phyloP scores from a whole-genome alignment of 2,113 vertebrate species.

The Oophaga pumilio region DNA sequence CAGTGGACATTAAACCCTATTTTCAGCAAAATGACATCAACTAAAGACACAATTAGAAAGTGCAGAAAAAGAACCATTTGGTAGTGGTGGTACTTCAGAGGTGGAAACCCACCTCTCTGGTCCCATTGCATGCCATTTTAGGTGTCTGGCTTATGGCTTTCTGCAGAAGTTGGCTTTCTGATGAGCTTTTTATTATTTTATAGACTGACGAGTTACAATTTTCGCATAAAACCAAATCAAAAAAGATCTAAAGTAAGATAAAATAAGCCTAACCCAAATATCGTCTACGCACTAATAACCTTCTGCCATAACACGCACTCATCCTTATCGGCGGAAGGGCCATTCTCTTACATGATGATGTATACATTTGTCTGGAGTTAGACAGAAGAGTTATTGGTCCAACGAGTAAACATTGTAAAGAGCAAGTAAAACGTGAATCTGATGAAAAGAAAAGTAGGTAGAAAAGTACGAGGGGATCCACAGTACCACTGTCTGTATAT shows the following conservation, averaged over 20 bases:
- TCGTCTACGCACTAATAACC: neutral
- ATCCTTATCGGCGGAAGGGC: neutral
- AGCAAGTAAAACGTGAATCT: neutral
- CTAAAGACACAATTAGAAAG: no score
- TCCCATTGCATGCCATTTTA: no score
- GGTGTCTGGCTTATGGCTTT: no score
- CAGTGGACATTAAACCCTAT: no score
- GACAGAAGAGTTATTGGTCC: neutral
- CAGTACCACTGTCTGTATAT: neutral
- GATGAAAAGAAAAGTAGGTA: neutral
- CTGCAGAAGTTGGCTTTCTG: no score
- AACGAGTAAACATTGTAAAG: conserved; percentile 16
- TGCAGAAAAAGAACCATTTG: no score
- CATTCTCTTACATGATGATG: neutral
- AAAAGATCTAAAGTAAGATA: conserved; percentile 1
- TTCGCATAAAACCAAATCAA: neutral
- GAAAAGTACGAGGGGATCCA: neutral
- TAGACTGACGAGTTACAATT: neutral
- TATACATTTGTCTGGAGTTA: neutral
- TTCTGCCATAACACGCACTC: neutral
- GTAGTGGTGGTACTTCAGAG: no score
- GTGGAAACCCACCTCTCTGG: no score
- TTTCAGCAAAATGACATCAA: no score
- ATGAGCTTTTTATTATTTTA: no score
- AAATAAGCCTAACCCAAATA: neutral